phyloP scores from a whole-genome alignment of 2,888 invertebrate species.

The Drosophila atripex region DNA sequence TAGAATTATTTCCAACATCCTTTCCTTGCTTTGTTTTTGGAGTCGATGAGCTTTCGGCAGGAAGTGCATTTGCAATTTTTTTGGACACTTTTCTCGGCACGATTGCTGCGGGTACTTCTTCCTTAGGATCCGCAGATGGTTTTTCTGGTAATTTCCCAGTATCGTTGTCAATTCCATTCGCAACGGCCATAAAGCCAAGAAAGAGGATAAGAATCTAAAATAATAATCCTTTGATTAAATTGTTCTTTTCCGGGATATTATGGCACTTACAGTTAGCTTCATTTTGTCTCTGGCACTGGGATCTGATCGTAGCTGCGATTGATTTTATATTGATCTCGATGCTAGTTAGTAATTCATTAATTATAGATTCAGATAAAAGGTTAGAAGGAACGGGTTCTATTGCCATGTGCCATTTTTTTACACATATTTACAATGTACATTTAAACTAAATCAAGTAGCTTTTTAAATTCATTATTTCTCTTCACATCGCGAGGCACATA shows the following conservation, averaged over 20 bases:
- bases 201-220: neutral
- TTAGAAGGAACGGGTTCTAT: neutral
- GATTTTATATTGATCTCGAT: conserved; percentile 1
- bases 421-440: neutral
- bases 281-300: neutral
- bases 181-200: neutral
- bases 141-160: too few species aligned
- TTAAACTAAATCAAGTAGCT: neutral
- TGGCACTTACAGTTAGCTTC: neutral
- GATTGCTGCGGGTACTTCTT: neutral
- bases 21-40: neutral
- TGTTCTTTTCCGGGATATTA: neutral
- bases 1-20: neutral
- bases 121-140: neutral
- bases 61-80: neutral
- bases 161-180: neutral
- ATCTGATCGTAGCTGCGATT: neutral
- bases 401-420: neutral
- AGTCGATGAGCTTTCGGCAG: neutral
- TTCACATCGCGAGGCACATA: neutral
- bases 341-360: conserved; percentile 3
- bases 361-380: neutral
- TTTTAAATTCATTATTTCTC: neutral
- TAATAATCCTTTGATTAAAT: neutral
- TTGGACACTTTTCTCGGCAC: neutral